Evolutionary conservation across 2,113 vertebrate genomes (phyloP).

Genomic region (Corythornis madagascariensis): DNA sequence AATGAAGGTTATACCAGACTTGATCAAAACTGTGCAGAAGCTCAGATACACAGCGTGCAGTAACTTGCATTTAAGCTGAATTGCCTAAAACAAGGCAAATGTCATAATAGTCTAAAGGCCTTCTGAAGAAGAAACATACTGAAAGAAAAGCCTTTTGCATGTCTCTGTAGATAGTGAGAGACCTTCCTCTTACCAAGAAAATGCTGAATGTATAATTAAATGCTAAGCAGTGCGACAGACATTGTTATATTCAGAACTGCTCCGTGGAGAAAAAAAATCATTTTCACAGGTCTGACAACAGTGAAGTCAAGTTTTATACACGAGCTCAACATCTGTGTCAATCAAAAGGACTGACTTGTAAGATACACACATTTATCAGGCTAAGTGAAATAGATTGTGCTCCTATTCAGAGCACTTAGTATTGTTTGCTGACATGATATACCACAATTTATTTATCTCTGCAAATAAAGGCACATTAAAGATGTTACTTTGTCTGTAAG

Average conservation of each 20-base stretch:
- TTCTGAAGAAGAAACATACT: neutral
- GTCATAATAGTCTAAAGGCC: neutral
- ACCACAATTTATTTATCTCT: neutral
- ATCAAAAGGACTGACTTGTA: neutral
- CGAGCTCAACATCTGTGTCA: neutral
- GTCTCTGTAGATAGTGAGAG: neutral
- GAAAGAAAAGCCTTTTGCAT: neutral
- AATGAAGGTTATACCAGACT: neutral
- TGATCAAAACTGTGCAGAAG: neutral
- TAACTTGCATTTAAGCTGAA: neutral
- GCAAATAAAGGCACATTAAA: neutral
- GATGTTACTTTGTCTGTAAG: neutral
- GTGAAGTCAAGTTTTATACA: constrained; percentile 13
- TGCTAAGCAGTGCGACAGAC: neutral
- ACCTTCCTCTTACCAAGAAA: neutral
- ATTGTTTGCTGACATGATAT: neutral
- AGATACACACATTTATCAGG: neutral
- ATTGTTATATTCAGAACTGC: neutral
- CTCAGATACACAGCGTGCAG: neutral
- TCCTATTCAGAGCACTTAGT: neutral
- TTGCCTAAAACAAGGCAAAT: neutral
- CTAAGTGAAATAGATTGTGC: neutral
- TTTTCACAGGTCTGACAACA: neutral
- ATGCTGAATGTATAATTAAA: constrained; percentile 15
- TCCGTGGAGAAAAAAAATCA: neutral